Evolutionary conservation across 2,888 invertebrate genomes (phyloP), one percentile per base, ranked within the genome.

Genomic region (Doris montereyensis): DNA sequence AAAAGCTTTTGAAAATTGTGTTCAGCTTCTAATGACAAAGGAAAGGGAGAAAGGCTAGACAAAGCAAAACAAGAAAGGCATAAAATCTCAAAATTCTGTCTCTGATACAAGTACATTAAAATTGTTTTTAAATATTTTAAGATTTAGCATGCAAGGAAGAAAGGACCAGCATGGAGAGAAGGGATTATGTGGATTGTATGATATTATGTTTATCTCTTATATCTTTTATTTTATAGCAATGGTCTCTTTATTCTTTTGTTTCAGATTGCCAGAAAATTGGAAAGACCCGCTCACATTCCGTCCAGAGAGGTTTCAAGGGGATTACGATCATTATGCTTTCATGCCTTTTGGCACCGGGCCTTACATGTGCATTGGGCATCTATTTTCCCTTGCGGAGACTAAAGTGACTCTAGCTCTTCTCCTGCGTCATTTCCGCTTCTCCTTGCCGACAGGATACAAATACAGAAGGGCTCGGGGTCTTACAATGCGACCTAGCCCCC

Each of bases 291-390:
- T 86, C 2, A 76, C 76, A 24, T 89, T 88, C 78, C 78, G 75
- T 13, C 89, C 89, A 4, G 88, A 89, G 24, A 81, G 89, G 28
- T 89, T 88, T 79, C 73, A 83, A 30, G 34, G 80, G 24, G 81
- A 83, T 21, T 77, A 83, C 26, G 82, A 83, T 10, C 76, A 76
- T 0, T 85, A 85, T 71, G 81, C 70, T 26, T 88, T 84, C 80
- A 77, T 89, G 71, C 88, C 89, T 1, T 89, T 89, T 81, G 83
- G 82, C 17, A 78, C 86, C 3, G 89, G 89, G 30, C 86, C 87
- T 13, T 86, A 86, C 68, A 89, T 88, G 88, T 89, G 89, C 81
- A 86, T 89, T n/a, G 89, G 89, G 3, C 83, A 88, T 81, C 85
- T 84, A 73, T 89, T 89, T 82, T 87, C 89, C 21, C 77, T 87